phyloP scores from a whole-genome alignment of 2,113 vertebrate genomes.

The Coregonus clupeaformis region DNA sequence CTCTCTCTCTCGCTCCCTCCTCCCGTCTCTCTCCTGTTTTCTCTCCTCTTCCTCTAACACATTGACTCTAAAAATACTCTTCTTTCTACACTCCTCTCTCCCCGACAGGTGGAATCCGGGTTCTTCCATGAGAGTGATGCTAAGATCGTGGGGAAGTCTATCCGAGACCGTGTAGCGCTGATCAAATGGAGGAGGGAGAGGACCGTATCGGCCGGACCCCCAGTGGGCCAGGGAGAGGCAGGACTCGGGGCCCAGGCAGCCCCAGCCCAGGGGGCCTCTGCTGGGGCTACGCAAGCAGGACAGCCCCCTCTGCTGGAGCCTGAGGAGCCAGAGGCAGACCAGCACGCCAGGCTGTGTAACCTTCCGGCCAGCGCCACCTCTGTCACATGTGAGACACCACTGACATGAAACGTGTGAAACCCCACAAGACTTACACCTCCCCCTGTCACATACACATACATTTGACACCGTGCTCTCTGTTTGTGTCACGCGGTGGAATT shows the following conservation, averaged over 20 bases:
- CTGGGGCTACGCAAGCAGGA: conserved; percentile 56
- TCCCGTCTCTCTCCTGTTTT: conserved; percentile 39
- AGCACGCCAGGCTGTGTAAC: conserved; percentile 77
- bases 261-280: conserved; percentile 56
- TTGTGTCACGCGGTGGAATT: neutral
- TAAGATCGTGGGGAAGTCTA: conserved; percentile 93
- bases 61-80: conserved; percentile 49
- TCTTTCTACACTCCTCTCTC: conserved; percentile 31
- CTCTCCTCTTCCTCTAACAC: neutral
- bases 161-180: conserved; percentile 87
- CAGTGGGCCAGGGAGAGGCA: conserved; percentile 69
- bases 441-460: neutral
- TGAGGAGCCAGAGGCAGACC: conserved; percentile 84
- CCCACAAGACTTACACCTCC: neutral
- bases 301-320: conserved; percentile 72
- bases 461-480: neutral
- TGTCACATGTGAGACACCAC: conserved; percentile 80
- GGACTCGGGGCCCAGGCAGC: conserved; percentile 49
- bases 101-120: conserved; percentile 67
- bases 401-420: no score
- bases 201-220: conserved; percentile 75
- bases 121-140: conserved; percentile 83
- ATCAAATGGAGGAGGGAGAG: conserved; percentile 92
- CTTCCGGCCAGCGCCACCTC: conserved; percentile 85
- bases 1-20: conserved; percentile 23